Percentiles rank a stretch among this genome's conserved stretches.
These are phyloP conservation scores for Menura novaehollandiae DNA, from an alignment of 2,113 vertebrate species.

Conservation along the genomic window DNA sequence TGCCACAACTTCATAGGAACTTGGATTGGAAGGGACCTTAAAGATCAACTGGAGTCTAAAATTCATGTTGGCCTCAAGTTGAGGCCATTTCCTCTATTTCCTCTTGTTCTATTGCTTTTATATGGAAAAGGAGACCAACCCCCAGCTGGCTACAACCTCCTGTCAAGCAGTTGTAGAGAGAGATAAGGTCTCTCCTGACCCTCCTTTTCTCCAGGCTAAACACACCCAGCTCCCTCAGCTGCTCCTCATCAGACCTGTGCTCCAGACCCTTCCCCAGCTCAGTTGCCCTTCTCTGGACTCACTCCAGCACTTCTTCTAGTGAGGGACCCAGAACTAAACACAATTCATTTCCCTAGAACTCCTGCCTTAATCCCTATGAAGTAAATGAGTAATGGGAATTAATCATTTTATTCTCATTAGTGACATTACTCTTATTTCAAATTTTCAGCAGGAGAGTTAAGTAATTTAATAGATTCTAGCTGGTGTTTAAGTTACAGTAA, in stretches of 20 bases:
- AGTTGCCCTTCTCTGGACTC: rapidly evolving
- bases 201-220: background rate
- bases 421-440: background rate
- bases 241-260: background rate
- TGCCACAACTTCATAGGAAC: background rate
- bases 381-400: background rate
- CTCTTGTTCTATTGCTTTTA: background rate
- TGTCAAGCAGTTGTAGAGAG: background rate
- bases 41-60: background rate
- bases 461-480: background rate
- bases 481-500: background rate
- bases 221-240: background rate
- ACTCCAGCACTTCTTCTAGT: background rate
- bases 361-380: background rate
- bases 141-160: background rate
- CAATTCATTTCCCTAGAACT: background rate
- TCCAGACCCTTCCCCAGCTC: background rate
- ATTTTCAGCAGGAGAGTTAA: background rate
- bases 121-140: background rate
- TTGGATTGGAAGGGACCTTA: background rate
- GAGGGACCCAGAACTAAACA: background rate
- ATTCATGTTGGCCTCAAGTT: background rate
- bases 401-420: background rate
- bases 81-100: background rate
- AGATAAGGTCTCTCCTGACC: background rate